Percentiles rank a stretch among this genome's conserved stretches.
These are phyloP conservation scores for Argynnis bischoffii DNA, from an alignment of 2,888 invertebrate genomes.

Conservation along the genomic window DNA sequence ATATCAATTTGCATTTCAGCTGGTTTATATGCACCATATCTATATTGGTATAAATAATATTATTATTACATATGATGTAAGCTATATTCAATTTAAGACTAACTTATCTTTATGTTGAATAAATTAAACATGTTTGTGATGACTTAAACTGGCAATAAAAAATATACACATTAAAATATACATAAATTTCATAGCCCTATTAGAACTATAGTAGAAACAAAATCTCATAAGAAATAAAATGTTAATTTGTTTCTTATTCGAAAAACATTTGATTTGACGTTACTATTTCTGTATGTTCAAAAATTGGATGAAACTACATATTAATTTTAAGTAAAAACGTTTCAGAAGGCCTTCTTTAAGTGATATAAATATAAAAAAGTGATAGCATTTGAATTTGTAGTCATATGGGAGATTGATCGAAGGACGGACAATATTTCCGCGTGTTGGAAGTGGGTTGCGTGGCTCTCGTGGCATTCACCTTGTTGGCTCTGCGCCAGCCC, in stretches of 20 bases:
- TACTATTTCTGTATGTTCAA: too few relatives aligned
- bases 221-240: too few relatives aligned
- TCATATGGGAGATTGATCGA: constrained; percentile 20
- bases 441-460: constrained; percentile 73
- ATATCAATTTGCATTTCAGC: constrained; percentile 81
- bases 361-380: not conserved
- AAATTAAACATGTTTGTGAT: not conserved
- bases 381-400: not conserved
- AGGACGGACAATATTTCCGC: constrained; percentile 48
- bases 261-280: too few relatives aligned
- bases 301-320: too few relatives aligned
- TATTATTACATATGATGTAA: constrained; percentile 2
- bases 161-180: too few relatives aligned
- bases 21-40: constrained; percentile 49
- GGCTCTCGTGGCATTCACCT: constrained; percentile 80
- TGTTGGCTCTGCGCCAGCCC: constrained; percentile 72
- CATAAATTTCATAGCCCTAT: too few relatives aligned
- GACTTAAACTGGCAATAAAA: not conserved
- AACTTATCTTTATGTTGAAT: not conserved
- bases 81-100: not conserved
- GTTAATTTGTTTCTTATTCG: too few relatives aligned
- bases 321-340: too few relatives aligned
- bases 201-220: too few relatives aligned
- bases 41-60: constrained; percentile 28
- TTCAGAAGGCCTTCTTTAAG: too few relatives aligned